Evolutionary conservation across 2,113 vertebrate genomes (phyloP).

Genomic region (Eurypyga helias): DNA sequence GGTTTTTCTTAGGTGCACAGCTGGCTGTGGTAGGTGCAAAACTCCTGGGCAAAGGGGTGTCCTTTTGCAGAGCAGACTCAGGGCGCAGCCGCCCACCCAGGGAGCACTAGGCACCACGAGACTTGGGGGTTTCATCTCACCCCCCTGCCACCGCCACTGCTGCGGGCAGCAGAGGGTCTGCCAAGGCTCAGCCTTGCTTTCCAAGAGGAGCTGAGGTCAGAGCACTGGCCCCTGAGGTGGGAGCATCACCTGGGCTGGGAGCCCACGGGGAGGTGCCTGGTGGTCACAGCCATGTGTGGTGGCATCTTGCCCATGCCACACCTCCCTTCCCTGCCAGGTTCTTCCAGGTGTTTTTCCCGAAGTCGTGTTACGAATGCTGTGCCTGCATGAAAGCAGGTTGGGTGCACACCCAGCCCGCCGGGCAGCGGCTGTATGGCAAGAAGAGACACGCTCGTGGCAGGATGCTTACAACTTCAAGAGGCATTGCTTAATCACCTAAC

Average conservation of each 20-base stretch:
- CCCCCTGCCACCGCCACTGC: accelerated
- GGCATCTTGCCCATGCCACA: background rate
- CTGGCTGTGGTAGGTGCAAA: background rate
- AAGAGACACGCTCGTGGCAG: background rate
- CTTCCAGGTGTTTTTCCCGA: background rate
- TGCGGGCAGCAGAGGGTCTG: accelerated
- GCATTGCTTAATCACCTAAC: background rate
- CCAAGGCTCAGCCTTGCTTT: background rate
- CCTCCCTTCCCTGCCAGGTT: accelerated
- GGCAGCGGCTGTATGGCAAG: background rate
- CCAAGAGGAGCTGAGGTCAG: background rate
- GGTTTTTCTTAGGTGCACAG: background rate
- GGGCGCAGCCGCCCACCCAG: background rate
- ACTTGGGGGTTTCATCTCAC: background rate
- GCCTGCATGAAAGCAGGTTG: background rate
- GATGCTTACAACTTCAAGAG: background rate
- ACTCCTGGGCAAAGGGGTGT: background rate
- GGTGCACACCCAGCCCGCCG: background rate
- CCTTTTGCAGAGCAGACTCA: background rate
- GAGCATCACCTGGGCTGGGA: background rate
- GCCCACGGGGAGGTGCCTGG: background rate
- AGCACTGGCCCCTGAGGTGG: accelerated
- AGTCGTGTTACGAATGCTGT: background rate
- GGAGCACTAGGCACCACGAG: background rate
- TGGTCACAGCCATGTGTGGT: background rate